Evolutionary conservation across 2,113 vertebrate genomes (phyloP), one percentile per base, ranked within the genome.

Genomic region (Trematocara nigrifrons): DNA sequence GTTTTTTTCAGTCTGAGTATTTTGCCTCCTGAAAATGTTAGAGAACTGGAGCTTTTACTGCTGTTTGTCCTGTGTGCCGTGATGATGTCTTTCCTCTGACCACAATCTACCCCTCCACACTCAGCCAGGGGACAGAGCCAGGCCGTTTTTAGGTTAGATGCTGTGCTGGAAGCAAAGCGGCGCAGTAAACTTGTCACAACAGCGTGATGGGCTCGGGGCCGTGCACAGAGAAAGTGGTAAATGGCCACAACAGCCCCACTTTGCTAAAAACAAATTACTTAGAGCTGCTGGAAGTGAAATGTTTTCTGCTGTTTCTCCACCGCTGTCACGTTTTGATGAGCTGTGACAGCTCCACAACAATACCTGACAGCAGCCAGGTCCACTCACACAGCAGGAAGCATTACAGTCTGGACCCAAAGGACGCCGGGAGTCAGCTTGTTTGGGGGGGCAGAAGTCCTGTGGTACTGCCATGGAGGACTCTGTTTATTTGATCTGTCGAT

Each of bases 301-400:
- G 69, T 74, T 69, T 42, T 74, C 15, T 49, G 69, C 69, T 47
- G 22, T 74, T 74, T 74, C 42, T 85, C 79, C 85, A 69, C 22
- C 5, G 9, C 74, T 69, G 76, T 85, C 64, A 85, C 26, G 11
- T 57, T 87, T 80, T 82, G 87, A 87, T 86, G 66, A 91, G 78
- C 78, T 86, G 74, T 82, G 87, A 84, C 81, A 76, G 79, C 64
- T 82, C 18, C 81, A 47, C 22, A 74, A 47, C 40, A 29, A 74
- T 18, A 74, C 42, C 22, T 74, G 69, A 74, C 42, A 49, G 69
- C 6, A 74, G 42, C 66, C 66, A 29, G 38, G 42, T 49, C 69
- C 69, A 18, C 69, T 74, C 42, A 74, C 42, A 13, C 69, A 74
- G 42, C 6, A 74, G 69, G 15, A 49, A 49, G 15, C 42, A 16